phyloP scores from a whole-genome alignment of 2,888 invertebrate species.

The Noctua janthe region DNA sequence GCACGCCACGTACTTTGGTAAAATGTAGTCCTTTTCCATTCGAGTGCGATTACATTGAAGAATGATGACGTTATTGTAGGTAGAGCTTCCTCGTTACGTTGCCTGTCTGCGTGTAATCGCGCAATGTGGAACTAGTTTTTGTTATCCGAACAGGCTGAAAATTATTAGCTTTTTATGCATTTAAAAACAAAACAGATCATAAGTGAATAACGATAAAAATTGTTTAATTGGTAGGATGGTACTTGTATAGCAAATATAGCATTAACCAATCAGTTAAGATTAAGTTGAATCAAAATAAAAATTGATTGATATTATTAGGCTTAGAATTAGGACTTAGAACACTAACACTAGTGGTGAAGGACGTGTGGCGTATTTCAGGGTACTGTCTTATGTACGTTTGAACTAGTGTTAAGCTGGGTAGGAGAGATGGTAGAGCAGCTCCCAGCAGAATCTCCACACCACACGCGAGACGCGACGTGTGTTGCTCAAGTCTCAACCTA shows the following conservation, averaged over 20 bases:
- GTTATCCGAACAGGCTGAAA: neutral
- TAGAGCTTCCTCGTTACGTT: too few species aligned
- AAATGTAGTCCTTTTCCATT: too few species aligned
- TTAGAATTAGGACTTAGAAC: neutral
- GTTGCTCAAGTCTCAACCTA: neutral
- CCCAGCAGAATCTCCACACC: neutral
- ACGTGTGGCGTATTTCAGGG: neutral
- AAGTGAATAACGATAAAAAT: neutral
- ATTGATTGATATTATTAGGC: too few species aligned
- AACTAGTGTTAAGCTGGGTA: neutral
- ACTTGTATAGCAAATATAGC: too few species aligned
- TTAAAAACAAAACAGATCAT: neutral
- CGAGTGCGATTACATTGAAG: too few species aligned
- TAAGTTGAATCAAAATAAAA: too few species aligned
- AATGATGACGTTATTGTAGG: too few species aligned
- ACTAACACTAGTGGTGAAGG: neutral
- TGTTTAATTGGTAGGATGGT: neutral
- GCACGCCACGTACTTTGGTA: too few species aligned
- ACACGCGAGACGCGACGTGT: too few species aligned
- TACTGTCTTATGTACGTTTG: neutral
- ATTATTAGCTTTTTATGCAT: neutral
- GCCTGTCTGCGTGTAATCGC: too few species aligned
- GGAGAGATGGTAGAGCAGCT: neutral
- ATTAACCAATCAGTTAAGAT: too few species aligned
- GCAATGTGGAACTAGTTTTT: neutral